Evolutionary conservation across 1,140 invertebrate genomes (phyloP).

Genomic region (Bradynema listronoti): DNA sequence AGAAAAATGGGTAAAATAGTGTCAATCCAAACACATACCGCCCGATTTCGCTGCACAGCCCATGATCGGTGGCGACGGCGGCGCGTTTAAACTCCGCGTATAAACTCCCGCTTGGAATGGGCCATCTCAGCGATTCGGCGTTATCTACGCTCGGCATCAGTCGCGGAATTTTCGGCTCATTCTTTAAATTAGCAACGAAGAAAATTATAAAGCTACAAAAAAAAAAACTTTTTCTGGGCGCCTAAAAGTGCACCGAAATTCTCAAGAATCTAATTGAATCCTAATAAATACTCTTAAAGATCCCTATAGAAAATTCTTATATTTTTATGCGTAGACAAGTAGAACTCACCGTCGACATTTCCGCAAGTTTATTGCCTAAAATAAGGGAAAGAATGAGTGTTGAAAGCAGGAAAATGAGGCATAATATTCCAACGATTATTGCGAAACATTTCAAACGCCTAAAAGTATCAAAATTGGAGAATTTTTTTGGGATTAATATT

Average conservation of each 20-base stretch:
- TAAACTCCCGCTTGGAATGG: constrained; percentile 27
- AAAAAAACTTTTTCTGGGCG: constrained; percentile 6
- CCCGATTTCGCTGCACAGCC: constrained; percentile 53
- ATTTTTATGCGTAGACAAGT: too few species aligned
- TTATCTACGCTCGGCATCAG: background rate
- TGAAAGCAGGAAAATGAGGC: constrained; percentile 46
- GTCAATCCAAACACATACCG: constrained; percentile 18
- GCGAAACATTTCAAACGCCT: constrained; percentile 51
- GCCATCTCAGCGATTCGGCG: constrained; percentile 19
- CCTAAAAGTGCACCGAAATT: constrained; percentile 4
- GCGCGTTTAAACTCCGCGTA: constrained; percentile 49
- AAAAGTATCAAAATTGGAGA: background rate
- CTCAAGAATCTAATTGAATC: constrained; percentile 1
- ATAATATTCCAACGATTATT: constrained; percentile 40
- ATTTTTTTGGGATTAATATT: background rate
- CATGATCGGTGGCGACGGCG: constrained; percentile 53
- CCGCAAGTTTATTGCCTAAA: constrained; percentile 40
- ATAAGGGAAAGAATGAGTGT: constrained; percentile 43
- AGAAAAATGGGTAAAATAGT: background rate
- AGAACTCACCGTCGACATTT: constrained; percentile 6
- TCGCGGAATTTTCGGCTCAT: background rate
- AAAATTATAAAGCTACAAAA: background rate
- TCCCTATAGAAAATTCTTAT: too few species aligned
- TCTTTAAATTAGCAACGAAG: background rate
- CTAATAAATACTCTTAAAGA: constrained; percentile 4